Evolutionary conservation across 2,113 vertebrate genomes (phyloP), one percentile per base, ranked within the genome.

Genomic region (Phaethon lepturus): DNA sequence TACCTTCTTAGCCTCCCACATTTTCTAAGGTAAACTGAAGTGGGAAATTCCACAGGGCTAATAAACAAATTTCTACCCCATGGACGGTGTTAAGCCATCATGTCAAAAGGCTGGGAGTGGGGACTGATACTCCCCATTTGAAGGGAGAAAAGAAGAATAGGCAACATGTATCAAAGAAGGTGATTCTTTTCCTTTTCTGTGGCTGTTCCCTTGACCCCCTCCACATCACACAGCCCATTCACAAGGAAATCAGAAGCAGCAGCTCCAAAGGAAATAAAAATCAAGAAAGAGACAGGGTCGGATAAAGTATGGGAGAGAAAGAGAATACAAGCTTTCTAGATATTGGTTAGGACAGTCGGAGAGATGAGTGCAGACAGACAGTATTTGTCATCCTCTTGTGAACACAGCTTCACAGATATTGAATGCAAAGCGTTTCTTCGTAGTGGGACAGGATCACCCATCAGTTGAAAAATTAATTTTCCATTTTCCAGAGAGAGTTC

Each of bases 1-100:
- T 67, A 55, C 47, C 69, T 90, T 80, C 84, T 90, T 95, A 78
- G 72, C 16, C 75, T 88, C 73, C 93, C 47, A 72, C 60, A 62
- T 91, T 95, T 91, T 94, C 62, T 58, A 80, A 89, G 76, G 79
- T 60, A 96, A 97, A 77, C 47, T 78, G 69, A 81, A 86, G 62
- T 68, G 49, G 40, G 76, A 88, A 91, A 91, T 77, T 96, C 62
- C 69, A 75, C 13, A 79, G 64, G 29, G 44, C n/a, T 94, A 90
- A 66, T 95, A 82, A 94, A 76, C 49, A 87, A 90, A 63, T 88
- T 88, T 93, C 58, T 96, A 59, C 35, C 24, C 90, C 63, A 47
- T 90, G 78, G 80, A 64, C 49, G 56, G 45, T 73, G 58, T 91
- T 90, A 93, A 96, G 31, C 38, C 42, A 64, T 96, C 33, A 44